phyloP scores from a whole-genome alignment of 2,113 vertebrate genomes.

The Hydrochoerus hydrochaeris region DNA sequence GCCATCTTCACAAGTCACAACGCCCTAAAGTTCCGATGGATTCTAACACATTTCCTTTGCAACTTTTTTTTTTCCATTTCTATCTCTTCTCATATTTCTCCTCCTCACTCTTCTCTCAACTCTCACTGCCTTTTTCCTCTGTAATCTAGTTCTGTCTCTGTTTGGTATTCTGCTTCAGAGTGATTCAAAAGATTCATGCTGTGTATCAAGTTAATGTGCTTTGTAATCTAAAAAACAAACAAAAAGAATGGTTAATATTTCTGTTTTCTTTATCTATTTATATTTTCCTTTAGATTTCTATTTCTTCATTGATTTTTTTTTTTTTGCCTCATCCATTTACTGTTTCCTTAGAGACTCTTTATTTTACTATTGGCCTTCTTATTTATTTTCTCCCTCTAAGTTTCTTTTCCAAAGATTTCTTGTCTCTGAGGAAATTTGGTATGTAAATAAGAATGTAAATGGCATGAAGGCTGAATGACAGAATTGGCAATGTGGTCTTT shows the following conservation, averaged over 20 bases:
- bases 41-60: neutral
- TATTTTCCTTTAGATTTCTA: neutral
- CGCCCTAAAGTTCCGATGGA: fast-evolving
- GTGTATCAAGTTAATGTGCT: constrained; percentile 12
- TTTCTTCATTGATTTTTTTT: neutral
- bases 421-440: neutral
- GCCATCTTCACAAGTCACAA: too few relatives aligned
- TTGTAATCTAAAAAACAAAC: neutral
- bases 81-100: fast-evolving
- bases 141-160: neutral
- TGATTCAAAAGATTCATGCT: neutral
- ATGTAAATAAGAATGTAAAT: neutral
- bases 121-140: neutral
- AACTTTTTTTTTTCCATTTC: neutral
- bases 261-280: neutral
- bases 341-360: neutral
- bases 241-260: neutral
- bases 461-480: neutral
- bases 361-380: neutral
- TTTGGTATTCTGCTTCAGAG: neutral
- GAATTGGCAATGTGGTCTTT: neutral
- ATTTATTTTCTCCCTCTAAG: neutral
- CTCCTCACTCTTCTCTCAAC: neutral
- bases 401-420: neutral
- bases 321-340: neutral